Base-by-base conservation (phyloP, 2,888 invertebrate species). In the Morpho helenor region DNA sequence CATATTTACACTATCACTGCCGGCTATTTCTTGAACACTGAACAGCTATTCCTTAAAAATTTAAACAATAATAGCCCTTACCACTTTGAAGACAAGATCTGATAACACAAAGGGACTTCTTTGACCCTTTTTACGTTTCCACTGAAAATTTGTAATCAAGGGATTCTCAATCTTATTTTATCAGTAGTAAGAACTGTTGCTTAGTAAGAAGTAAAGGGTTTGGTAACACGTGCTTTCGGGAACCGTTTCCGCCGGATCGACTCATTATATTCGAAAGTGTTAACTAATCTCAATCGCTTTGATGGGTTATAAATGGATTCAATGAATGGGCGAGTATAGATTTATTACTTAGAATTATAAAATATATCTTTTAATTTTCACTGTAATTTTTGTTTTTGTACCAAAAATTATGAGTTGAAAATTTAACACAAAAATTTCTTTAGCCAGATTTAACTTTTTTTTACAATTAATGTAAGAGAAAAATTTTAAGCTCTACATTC, bases 211-310 rank as follows among this genome's bases (percentile, higher is more conserved):
- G 54, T 55, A 59, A 61, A 60, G 66, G 64, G 66, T 63, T 59
- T 60, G 43, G 62, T 66, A 61, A 63, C 70, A 70, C 66, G 69
- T 69, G 68, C 62, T 68, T 68, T 68, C 64, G 66, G 69, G 64
- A 69, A 68, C 68, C 66, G 67, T 76, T 85, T 86, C 86, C 85
- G 83, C 75, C 79, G 84, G 82, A 84, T 82, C 79, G 79, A 77
- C 77, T 74, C 75, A 74, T 80, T 80, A 75, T 74, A 67, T 72
- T 74, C 67, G 70, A 75, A 78, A 82, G 80, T 81, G 82, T 82
- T 80, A 81, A 82, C 79, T 77, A 77, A 80, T 80, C 75, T 73
- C 68, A 72, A 80, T 77, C 68, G 68, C 83, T 82, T 82, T 84
- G 82, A 84, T 80, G 79, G 69, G 70, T 67, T 77, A 75, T 74